Base-by-base conservation (phyloP, 1,140 invertebrate genomes). In the Caenorhabditis remanei region DNA sequence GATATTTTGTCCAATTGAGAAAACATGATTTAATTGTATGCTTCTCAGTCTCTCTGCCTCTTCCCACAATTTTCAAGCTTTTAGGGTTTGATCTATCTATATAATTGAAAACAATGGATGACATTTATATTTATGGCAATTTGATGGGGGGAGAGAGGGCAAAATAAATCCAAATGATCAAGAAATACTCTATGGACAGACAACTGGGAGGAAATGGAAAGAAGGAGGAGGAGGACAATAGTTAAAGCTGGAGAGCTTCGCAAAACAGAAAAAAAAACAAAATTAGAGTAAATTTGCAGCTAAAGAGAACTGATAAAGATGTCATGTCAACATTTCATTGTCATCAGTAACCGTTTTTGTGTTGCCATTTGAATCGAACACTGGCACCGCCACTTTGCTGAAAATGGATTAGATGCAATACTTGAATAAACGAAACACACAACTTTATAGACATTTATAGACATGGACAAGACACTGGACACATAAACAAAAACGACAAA, bases 101-200 rank as follows among this genome's bases (percentile, higher is more conserved):
- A 71, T 71, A 63, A 63, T 40, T 63, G 13, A 79, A 24, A 24
- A 79, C n/a, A 79, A 24, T 32, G 4, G 19, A 13, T 50, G 71
- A 79, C 46, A 63, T 63, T 14, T 53, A 50, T 79, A 79, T 79
- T 79, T 79, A 79, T 79, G 71, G 71, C 71, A 79, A 79, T 50
- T 79, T 50, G 46, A 63, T 63, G 24, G 61, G 32, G n/a, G 21
- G 40, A 79, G 41, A 21, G 41, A 8, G 32, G 32, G 32, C 32
- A 32, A 32, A 32, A 32, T 32, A 32, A 32, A 32, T 32, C 32
- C 0, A 71, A 71, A 24, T 46, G 46, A 19, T 50, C 43, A 79
- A 79, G 21, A 50, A 71, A 79, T n/a, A 79, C 71, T 79, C 71
- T 79, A 79, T 79, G 24, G 46, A 79, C 71, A 79, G 43, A 79